phyloP scores from a whole-genome alignment of 2,113 vertebrate genomes.

The human (Homo sapiens) region DNA sequence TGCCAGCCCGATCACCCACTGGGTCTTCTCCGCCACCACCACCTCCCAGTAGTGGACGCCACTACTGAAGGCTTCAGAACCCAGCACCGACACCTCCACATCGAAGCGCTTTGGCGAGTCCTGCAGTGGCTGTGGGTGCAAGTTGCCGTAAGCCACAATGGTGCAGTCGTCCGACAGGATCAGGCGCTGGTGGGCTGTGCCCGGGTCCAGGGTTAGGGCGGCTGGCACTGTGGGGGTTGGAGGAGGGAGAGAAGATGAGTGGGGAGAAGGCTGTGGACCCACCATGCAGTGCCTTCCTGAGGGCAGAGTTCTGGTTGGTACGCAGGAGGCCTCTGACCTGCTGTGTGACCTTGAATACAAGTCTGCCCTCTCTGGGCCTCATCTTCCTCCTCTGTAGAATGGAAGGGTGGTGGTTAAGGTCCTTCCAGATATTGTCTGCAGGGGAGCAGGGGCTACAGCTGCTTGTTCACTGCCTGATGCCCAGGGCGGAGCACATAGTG shows the following conservation, averaged over 20 bases:
- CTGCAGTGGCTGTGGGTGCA: constrained; percentile 97
- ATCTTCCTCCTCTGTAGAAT: background rate
- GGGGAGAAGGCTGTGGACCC: background rate
- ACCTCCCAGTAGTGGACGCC: constrained; percentile 99
- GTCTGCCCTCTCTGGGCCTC: background rate
- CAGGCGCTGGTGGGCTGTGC: constrained; percentile 97
- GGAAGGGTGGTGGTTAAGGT: background rate
- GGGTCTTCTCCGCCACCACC: constrained; percentile 98
- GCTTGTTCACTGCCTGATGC: background rate
- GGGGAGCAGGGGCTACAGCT: background rate
- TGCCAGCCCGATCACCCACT: constrained; percentile 99
- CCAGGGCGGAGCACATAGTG: background rate
- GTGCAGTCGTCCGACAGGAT: constrained; percentile 98
- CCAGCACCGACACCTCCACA: constrained; percentile 97
- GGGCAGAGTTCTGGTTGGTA: background rate
- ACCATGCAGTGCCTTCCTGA: background rate
- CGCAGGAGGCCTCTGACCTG: background rate
- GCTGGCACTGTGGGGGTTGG: constrained; percentile 89
- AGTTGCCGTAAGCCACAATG: constrained; percentile 97
- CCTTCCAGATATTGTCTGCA: background rate
- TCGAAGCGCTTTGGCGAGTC: constrained; percentile 97
- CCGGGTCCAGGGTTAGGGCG: constrained; percentile 93
- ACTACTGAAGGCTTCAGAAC: constrained; percentile 89
- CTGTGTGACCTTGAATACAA: background rate
- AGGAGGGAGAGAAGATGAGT: background rate